A percentile compares a stretch with the other conserved stretches of the same genome.
These are phyloP conservation scores for Polydrusus cervinus DNA, from an alignment of 2,888 invertebrate species.

Conservation along the genomic window DNA sequence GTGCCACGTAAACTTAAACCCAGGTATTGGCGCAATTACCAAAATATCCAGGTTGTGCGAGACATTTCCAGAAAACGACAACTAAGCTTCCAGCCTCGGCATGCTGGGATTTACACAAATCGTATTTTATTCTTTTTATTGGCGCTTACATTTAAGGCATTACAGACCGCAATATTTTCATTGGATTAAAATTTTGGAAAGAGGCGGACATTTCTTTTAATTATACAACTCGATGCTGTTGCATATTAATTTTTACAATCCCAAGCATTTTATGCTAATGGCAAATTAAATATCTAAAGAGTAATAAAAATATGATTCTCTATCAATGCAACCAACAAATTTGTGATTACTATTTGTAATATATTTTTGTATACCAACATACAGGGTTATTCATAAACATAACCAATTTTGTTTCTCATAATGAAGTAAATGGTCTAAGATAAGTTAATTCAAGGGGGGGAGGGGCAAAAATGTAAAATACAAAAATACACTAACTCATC, in stretches of 20 bases:
- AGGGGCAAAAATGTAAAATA: no score
- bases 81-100: not conserved
- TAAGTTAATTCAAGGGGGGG: no score
- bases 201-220: not conserved
- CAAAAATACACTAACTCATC: no score
- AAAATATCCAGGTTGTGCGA: constrained; percentile 34
- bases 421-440: no score
- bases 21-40: constrained; percentile 47
- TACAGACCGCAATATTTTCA: not conserved
- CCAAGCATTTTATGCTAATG: no score
- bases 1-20: constrained; percentile 44
- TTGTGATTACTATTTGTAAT: no score
- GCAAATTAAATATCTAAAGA: no score
- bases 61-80: constrained; percentile 36
- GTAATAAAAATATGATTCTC: no score
- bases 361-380: no score
- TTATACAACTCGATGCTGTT: not conserved
- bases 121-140: not conserved
- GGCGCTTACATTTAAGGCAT: not conserved
- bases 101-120: constrained; percentile 1
- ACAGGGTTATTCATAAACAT: no score
- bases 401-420: no score
- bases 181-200: not conserved
- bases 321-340: no score
- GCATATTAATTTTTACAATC: not conserved